Base-by-base conservation (phyloP, 2,113 vertebrate genomes). In the Pseudonaja textilis region DNA sequence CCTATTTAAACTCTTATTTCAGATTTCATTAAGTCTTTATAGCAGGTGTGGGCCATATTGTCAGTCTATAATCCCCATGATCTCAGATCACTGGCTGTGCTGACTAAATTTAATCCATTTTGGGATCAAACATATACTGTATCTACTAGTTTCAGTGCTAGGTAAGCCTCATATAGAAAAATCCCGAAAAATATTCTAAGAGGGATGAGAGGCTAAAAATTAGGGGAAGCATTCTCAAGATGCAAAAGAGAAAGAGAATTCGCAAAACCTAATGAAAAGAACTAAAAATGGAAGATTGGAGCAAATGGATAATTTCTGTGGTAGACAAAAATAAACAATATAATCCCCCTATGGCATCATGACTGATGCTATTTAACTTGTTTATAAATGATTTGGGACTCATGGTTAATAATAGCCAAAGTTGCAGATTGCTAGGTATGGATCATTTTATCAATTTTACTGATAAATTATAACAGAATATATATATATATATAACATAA, bases 171-270 rank as follows among this genome's bases (percentile, higher is more conserved):
- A 16, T 5, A 20, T n/a, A 16, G 8, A 88, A 22, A 88, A 54
- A 20, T 97, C 95, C 94, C 94, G 95, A 95, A 42, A 96, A 96
- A 85, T 92, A 93, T 93, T 95, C 69, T 95, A 96, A 95, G 90
- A 88, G 93, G 93, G 94, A 81, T 0, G 6, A 42, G 18, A 39
- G 34, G 74, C 6, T 39, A 81, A 34, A 39, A 81, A 42, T 8
- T 81, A 81, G 59, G 91, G 54, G 94, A 94, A 94, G 64, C 6
- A 7, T 61, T 93, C 95, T 94, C 95, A 87, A 0, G 69, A 89
- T 88, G 0, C 25, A 59, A 52, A 74, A 89, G 81, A 88, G 85
- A 59, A 89, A 12, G 89, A 93, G 87, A 95, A 94, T 81, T 93
- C 93, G 85, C 56, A 93, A 93, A 87, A 50, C 52, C n/a, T 20